Evolutionary conservation across 2,888 invertebrate species (phyloP).

Genomic region (Conistra vaccinii): DNA sequence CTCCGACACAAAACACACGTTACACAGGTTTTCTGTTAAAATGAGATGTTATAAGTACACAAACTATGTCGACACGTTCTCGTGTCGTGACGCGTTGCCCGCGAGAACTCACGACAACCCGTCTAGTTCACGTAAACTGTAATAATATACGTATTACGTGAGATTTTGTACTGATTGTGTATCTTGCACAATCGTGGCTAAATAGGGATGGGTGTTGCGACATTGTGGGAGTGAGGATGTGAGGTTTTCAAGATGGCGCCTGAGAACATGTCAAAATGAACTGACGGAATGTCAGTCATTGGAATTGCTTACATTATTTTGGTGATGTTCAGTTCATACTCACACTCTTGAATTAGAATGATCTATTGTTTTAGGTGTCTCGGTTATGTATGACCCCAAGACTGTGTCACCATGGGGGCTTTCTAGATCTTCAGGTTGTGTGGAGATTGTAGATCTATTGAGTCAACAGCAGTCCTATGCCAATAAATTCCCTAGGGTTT

Average conservation of each 20-base stretch:
- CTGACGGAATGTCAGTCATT: not conserved
- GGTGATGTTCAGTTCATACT: not conserved
- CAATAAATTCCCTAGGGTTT: not conserved
- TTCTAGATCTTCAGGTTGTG: too few relatives aligned
- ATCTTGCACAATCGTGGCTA: conserved; percentile 43
- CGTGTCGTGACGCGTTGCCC: conserved; percentile 54
- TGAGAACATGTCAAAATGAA: not conserved
- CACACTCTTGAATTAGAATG: too few relatives aligned
- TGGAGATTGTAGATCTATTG: not conserved
- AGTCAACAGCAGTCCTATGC: not conserved
- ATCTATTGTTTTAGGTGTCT: too few relatives aligned
- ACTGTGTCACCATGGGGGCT: too few relatives aligned
- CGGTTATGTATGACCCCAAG: too few relatives aligned
- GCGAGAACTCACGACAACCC: conserved; percentile 59
- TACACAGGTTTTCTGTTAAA: conserved; percentile 43
- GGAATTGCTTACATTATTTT: not conserved
- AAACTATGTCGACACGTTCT: conserved; percentile 56
- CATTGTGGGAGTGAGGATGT: not conserved
- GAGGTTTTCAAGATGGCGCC: conserved; percentile 28
- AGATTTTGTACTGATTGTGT: conserved; percentile 56
- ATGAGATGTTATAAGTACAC: conserved; percentile 40
- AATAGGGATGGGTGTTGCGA: conserved; percentile 49
- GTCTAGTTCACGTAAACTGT: conserved; percentile 45
- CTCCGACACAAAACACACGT: conserved; percentile 6
- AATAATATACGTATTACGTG: conserved; percentile 57